phyloP scores from a whole-genome alignment of 2,797 vertebrate genomes.

The Paguma larvata region DNA sequence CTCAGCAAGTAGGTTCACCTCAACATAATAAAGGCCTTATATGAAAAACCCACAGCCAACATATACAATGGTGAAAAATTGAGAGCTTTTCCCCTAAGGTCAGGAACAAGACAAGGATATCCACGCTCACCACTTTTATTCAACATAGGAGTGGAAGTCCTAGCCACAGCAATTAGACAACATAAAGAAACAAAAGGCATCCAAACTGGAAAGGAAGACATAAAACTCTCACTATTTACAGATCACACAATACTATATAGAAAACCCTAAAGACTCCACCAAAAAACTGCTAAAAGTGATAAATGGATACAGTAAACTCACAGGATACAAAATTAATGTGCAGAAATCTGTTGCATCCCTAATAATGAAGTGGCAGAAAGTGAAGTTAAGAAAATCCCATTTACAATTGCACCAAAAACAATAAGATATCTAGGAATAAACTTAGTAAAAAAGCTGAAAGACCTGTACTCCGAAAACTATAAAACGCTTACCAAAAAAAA shows the following conservation, averaged over 20 bases:
- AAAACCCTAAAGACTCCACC: neutral
- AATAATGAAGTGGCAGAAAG: neutral
- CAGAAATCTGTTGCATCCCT: neutral
- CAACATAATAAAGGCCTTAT: neutral
- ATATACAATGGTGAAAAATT: neutral
- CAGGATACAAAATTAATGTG: neutral
- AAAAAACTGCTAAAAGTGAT: neutral
- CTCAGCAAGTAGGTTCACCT: neutral
- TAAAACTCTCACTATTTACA: neutral
- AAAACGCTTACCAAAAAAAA: neutral
- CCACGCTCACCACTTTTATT: neutral
- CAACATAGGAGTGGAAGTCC: neutral
- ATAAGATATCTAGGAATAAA: neutral
- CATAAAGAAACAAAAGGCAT: neutral
- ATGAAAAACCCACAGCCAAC: neutral
- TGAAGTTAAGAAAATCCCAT: neutral
- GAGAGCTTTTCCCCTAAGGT: neutral
- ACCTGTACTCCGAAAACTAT: neutral
- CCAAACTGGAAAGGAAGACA: neutral
- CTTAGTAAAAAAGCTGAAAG: neutral
- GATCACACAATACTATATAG: neutral
- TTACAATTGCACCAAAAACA: neutral
- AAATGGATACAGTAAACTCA: neutral
- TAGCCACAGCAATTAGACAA: neutral
- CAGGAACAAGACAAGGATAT: neutral